Conservation (phyloP, 2,888 invertebrate genomes). For the Synergus laeviventris region DNA sequence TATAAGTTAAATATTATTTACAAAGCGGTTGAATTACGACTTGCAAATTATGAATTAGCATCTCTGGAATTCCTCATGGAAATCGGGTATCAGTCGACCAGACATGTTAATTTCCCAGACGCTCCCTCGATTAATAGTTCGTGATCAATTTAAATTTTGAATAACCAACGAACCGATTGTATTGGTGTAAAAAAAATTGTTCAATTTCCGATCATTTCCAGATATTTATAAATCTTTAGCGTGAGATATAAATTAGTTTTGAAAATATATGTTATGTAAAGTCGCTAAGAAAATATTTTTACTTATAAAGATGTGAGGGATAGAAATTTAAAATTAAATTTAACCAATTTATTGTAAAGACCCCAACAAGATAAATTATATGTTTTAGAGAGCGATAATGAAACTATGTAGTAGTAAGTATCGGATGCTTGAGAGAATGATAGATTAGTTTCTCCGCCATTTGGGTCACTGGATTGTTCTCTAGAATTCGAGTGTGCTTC, state of each 20-base stretch:
- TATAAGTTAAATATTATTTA: background rate
- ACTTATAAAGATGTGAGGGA: too few species aligned
- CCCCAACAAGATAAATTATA: background rate
- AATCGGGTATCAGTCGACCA: background rate
- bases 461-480: background rate
- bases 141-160: conserved; percentile 28
- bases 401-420: background rate
- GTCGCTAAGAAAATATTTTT: too few species aligned
- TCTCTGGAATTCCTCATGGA: conserved; percentile 17
- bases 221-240: background rate
- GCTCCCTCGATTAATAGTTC: conserved; percentile 38
- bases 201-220: background rate
- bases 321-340: too few species aligned
- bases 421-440: background rate
- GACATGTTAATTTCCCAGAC: conserved; percentile 49
- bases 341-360: background rate
- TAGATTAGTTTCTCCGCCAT: background rate
- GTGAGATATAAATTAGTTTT: background rate
- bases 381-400: background rate
- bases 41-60: conserved; percentile 11
- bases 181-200: background rate
- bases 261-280: background rate
- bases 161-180: background rate
- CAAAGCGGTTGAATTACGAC: background rate
- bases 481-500: background rate